phyloP scores from a whole-genome alignment of 92 coral and sea anemone species.

The Muricea muricata region DNA sequence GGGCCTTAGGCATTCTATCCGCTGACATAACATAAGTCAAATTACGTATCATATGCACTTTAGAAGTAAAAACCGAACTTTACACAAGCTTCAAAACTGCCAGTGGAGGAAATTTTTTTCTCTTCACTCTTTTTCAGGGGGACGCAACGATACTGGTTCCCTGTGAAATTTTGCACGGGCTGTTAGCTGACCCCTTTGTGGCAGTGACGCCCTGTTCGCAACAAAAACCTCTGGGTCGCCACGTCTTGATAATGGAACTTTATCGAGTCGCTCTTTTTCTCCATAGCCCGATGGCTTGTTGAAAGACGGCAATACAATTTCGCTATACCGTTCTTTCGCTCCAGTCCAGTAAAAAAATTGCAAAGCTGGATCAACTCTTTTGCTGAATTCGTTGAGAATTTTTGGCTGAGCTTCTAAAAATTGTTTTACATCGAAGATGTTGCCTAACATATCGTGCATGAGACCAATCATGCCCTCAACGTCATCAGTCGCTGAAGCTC shows the following conservation, averaged over 20 bases:
- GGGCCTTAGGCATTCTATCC: too few relatives aligned
- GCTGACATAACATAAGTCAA: too few relatives aligned
- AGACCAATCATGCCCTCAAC: slow-evolving; percentile 67
- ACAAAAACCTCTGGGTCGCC: slow-evolving; percentile 32
- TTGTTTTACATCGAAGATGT: too few relatives aligned
- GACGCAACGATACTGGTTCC: slow-evolving; percentile 65
- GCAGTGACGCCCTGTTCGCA: slow-evolving; percentile 11
- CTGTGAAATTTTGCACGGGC: slow-evolving; percentile 63
- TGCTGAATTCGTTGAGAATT: slow-evolving; percentile 65
- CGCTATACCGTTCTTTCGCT: slow-evolving; percentile 58
- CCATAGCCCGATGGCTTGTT: slow-evolving; percentile 66
- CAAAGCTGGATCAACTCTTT: slow-evolving; percentile 61
- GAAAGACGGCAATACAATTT: slow-evolving; percentile 65
- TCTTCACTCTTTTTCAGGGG: too few relatives aligned
- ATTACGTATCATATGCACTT: too few relatives aligned
- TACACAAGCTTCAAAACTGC: background rate
- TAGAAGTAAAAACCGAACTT: too few relatives aligned
- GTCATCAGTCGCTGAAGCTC: slow-evolving; percentile 72
- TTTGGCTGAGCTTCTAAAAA: slow-evolving; percentile 59
- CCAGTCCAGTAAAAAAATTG: too few relatives aligned
- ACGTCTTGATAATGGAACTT: slow-evolving; percentile 26
- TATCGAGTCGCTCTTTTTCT: slow-evolving; percentile 9
- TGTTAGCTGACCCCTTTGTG: slow-evolving; percentile 60
- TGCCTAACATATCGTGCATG: too few relatives aligned
- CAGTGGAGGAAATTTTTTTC: too few relatives aligned